Conservation (phyloP, 2,888 invertebrate species). For the Nymphalis c-album region DNA sequence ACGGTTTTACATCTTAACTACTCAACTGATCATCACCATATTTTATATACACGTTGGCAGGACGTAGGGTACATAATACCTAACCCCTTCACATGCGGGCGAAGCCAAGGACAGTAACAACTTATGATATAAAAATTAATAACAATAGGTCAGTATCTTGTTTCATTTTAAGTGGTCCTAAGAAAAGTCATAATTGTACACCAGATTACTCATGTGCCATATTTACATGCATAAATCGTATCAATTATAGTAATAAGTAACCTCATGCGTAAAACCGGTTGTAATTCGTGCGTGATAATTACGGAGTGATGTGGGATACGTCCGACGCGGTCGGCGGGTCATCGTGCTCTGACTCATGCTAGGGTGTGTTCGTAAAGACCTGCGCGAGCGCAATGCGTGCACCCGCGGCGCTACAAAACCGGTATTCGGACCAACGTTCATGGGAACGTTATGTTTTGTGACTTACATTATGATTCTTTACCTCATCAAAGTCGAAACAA, state of each 20-base stretch:
- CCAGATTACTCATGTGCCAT: neutral
- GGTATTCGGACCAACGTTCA: slow-evolving; percentile 22
- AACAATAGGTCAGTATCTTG: too few species aligned
- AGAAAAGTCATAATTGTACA: neutral
- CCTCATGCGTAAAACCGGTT: slow-evolving; percentile 55
- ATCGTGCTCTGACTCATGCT: slow-evolving; percentile 65
- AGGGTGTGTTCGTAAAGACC: slow-evolving; percentile 44
- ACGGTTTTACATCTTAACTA: too few species aligned
- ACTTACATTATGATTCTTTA: neutral
- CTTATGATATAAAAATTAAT: too few species aligned
- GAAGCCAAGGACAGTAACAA: too few species aligned
- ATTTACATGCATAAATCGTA: slow-evolving; percentile 22
- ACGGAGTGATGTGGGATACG: slow-evolving; percentile 46
- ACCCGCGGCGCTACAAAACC: slow-evolving; percentile 21
- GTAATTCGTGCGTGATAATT: slow-evolving; percentile 46
- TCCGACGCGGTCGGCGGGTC: slow-evolving; percentile 59
- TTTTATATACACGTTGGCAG: too few species aligned
- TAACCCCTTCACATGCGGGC: too few species aligned
- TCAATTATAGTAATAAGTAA: slow-evolving; percentile 27
- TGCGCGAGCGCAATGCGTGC: slow-evolving; percentile 46
- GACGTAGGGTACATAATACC: too few species aligned
- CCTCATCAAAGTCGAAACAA: neutral
- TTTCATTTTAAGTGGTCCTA: neutral
- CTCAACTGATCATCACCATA: too few species aligned
- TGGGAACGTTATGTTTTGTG: neutral